These are phyloP conservation scores for Nesometra sesokonis DNA, from an alignment of 35 echinoderm and acorn worm species.

Conservation along the genomic window DNA sequence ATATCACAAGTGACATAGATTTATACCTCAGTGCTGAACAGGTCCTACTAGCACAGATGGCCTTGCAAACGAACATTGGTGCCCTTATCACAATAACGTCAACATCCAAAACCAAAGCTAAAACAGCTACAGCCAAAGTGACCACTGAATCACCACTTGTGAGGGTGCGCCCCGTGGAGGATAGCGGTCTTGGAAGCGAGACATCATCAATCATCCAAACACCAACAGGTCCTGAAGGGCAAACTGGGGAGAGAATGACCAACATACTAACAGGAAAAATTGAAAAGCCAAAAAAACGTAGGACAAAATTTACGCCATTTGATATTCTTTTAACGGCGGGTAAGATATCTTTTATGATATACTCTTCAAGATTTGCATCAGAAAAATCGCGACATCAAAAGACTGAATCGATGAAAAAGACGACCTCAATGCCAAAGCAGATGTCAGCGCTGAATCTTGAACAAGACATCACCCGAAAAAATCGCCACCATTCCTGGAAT, in stretches of 20 bases:
- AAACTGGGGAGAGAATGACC: neutral
- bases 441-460: neutral
- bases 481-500: neutral
- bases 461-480: neutral
- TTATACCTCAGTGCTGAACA: constrained; percentile 74
- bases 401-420: neutral
- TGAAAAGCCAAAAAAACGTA: neutral
- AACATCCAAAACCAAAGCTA: neutral
- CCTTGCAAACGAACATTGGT: constrained; percentile 50
- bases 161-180: constrained; percentile 12
- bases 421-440: neutral
- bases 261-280: neutral
- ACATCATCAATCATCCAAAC: neutral
- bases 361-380: constrained; percentile 13
- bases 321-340: constrained; percentile 76
- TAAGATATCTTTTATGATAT: constrained; percentile 69
- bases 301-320: constrained; percentile 49
- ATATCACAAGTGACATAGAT: constrained; percentile 65
- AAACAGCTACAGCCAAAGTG: neutral
- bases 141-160: neutral
- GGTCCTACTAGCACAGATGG: constrained; percentile 40
- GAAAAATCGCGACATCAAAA: neutral
- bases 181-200: constrained; percentile 87
- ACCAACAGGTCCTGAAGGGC: neutral
- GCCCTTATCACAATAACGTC: constrained; percentile 3